Evolutionary conservation across 2,888 invertebrate genomes (phyloP).

Genomic region (Drosophila crucigera): DNA sequence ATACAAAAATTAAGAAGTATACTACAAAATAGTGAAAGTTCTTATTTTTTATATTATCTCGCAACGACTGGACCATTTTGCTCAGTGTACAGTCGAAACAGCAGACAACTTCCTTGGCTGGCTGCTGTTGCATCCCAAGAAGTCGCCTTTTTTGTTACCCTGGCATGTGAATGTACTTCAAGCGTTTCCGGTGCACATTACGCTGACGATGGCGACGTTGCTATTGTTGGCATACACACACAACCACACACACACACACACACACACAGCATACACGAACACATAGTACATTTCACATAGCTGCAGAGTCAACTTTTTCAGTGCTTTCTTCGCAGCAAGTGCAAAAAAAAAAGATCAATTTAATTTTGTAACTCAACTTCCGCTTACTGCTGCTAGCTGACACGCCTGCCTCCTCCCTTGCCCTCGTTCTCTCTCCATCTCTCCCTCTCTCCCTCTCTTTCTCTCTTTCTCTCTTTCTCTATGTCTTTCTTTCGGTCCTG

Average conservation of each 20-base stretch:
- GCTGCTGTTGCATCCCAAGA: conserved; percentile 55
- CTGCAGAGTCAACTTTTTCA: conserved; percentile 56
- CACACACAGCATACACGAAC: conserved; percentile 1
- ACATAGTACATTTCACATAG: conserved; percentile 8
- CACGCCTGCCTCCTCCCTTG: conserved; percentile 44
- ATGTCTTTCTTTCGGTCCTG: conserved; percentile 7
- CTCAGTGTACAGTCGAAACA: conserved; percentile 6
- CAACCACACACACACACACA: conserved; percentile 9
- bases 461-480: not conserved
- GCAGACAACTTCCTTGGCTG: conserved; percentile 67
- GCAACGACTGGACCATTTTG: not conserved
- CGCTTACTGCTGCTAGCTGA: conserved; percentile 61
- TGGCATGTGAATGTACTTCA: conserved; percentile 82
- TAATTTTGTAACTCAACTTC: conserved; percentile 82
- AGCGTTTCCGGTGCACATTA: conserved; percentile 81
- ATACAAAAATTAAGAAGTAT: not conserved
- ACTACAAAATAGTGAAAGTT: not conserved
- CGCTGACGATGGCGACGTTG: conserved; percentile 66
- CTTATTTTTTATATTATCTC: not conserved
- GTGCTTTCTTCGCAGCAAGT: conserved; percentile 37
- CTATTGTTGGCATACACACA: conserved; percentile 63
- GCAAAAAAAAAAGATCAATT: conserved; percentile 73
- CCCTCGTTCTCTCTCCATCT: not conserved
- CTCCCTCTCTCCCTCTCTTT: not conserved
- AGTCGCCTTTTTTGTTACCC: conserved; percentile 48